Percentiles rank a stretch among this genome's conserved stretches.
Conservation (phyloP, 2,797 vertebrate species). For the Lateolabrax maculatus region DNA sequence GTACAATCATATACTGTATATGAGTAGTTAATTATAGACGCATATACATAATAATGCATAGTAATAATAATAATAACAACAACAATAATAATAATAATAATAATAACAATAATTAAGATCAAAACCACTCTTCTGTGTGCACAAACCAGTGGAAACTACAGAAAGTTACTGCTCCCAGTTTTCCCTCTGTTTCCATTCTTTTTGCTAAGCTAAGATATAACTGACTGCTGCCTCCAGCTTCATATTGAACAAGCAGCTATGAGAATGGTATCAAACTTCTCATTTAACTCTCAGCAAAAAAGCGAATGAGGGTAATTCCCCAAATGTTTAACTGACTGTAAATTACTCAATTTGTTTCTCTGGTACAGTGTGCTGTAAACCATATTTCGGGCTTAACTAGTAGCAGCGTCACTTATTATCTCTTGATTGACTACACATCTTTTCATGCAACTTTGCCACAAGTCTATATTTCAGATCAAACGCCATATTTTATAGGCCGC, state of each 20-base stretch:
- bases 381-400: neutral
- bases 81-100: neutral
- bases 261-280: neutral
- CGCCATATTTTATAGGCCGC: constrained; percentile 59
- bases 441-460: constrained; percentile 55
- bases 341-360: constrained; percentile 24
- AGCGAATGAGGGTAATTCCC: neutral
- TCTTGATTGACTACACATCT: constrained; percentile 51
- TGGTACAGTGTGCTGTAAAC: neutral
- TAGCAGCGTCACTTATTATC: constrained; percentile 46
- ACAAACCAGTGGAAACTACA: too few relatives aligned
- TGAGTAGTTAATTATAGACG: neutral
- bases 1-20: neutral
- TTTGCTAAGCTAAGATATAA: neutral
- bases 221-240: neutral
- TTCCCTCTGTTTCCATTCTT: neutral
- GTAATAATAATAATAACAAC: too few relatives aligned
- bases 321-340: neutral
- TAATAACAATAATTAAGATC: neutral
- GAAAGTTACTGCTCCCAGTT: too few relatives aligned
- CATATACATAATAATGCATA: neutral
- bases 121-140: neutral
- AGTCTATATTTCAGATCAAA: constrained; percentile 71
- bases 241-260: neutral
- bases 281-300: neutral